Base-by-base conservation (phyloP, 2,797 vertebrate genomes). In the Neoniphon sammara region DNA sequence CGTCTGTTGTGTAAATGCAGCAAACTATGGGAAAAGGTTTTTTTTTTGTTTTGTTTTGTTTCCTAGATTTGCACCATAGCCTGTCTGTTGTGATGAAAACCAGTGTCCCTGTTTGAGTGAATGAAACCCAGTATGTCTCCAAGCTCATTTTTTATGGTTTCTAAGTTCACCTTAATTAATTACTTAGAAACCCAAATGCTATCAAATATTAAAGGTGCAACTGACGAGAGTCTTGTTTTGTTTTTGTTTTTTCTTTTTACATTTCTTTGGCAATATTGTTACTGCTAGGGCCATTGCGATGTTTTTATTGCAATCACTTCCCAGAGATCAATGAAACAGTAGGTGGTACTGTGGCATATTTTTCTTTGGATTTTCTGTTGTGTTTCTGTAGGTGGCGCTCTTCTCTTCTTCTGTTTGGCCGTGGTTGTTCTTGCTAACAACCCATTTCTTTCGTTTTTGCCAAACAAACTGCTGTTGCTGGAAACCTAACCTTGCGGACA, bases 131-230 rank as follows among this genome's bases (percentile, higher is more conserved):
- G 67, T 27, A 65, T 80, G 82, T 73, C 77, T 75, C 86, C 78
- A 82, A 87, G 87, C 73, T 81, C 82, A 81, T 85, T 75, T 76
- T 82, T 82, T 81, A 75, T 73, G 85, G 84, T 70, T 80, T 12
- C 10, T 42, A 85, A 81, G 75, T 80, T 80, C 34, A 53, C 59
- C 86, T 87, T 80, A 87, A 88, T 88, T 83, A 78, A 91, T 87
- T 87, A 71, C 84, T 88, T 85, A 69, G 81, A 77, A 83, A 81
- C 78, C 82, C 85, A 69, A 60, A 46, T 47, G 47, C 77, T 66
- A 85, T 90, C 78, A 87, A 87, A 88, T 85, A 87, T 86, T 86
- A 68, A 90, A 88, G 78, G 31, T 81, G 78, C 78, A 52, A 85
- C 80, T 72, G 77, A 73, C 42, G 64, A 77, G 60, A 77, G 70